These are phyloP conservation scores for Potorous gilbertii DNA, from an alignment of 2,797 vertebrate genomes.

Conservation along the genomic window DNA sequence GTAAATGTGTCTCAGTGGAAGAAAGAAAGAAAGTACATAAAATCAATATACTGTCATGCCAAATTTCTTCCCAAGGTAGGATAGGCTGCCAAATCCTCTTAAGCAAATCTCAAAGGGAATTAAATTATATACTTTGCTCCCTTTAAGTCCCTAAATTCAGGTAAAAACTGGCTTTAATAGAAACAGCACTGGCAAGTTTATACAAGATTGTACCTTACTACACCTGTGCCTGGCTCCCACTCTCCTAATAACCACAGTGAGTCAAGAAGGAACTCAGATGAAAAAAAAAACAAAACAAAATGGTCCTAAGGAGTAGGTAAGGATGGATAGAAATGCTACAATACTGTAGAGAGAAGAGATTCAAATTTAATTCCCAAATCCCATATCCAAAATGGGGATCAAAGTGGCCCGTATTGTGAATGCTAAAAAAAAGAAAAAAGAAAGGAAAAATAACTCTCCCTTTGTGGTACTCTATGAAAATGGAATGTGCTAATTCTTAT, in stretches of 20 bases:
- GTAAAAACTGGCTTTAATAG: slow-evolving; percentile 69
- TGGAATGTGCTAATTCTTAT: not conserved
- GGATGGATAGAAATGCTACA: not conserved
- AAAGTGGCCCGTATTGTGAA: not conserved
- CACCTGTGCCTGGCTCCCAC: slow-evolving; percentile 47
- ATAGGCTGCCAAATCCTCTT: slow-evolving; percentile 75
- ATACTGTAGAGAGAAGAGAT: not conserved
- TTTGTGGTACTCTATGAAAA: not conserved
- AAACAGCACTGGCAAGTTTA: slow-evolving; percentile 70
- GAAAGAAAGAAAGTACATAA: slow-evolving; percentile 76
- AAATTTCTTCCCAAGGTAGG: slow-evolving; percentile 78
- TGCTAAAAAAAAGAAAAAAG: not conserved
- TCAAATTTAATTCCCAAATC: not conserved
- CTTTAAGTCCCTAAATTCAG: slow-evolving; percentile 73
- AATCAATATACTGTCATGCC: slow-evolving; percentile 81
- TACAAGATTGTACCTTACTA: slow-evolving; percentile 62
- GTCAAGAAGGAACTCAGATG: slow-evolving; percentile 59
- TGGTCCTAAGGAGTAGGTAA: not conserved
- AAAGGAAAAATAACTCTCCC: not conserved
- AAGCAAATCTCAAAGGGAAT: slow-evolving; percentile 79
- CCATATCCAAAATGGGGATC: not conserved
- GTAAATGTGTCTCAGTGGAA: slow-evolving; percentile 72
- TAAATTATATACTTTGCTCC: slow-evolving; percentile 80
- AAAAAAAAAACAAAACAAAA: not conserved
- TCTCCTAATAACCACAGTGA: slow-evolving; percentile 48